phyloP scores from a whole-genome alignment of 2,113 vertebrate genomes.

The Chloroceryle aenea region DNA sequence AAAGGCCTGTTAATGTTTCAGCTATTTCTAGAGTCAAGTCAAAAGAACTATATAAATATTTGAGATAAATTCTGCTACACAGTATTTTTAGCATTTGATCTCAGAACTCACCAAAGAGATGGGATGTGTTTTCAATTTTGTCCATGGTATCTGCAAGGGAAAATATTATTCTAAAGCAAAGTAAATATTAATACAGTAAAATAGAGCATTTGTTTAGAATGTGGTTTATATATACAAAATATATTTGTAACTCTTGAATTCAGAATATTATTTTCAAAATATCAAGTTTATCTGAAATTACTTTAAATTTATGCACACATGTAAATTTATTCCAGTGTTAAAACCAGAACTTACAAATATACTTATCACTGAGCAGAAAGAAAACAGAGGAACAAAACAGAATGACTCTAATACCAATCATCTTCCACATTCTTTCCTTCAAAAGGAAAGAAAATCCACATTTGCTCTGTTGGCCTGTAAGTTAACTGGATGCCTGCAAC shows the following conservation, averaged over 20 bases:
- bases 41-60: not conserved
- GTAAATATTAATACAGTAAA: not conserved
- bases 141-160: slow-evolving; percentile 93
- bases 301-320: not conserved
- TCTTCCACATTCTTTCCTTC: not conserved
- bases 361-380: not conserved
- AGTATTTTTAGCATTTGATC: not conserved
- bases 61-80: not conserved
- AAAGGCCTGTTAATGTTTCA: not conserved
- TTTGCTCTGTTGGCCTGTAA: not conserved
- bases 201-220: not conserved
- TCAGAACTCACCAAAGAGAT: slow-evolving; percentile 89
- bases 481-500: not conserved
- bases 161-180: slow-evolving; percentile 55
- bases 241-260: not conserved
- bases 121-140: slow-evolving; percentile 96
- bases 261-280: not conserved
- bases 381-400: not conserved
- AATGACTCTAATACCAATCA: not conserved
- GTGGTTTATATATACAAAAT: not conserved
- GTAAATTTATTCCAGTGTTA: not conserved
- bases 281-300: not conserved
- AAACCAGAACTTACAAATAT: not conserved
- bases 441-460: not conserved
- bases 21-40: not conserved